phyloP scores from a whole-genome alignment of 2,113 vertebrate genomes.

The Chloroceryle aenea region DNA sequence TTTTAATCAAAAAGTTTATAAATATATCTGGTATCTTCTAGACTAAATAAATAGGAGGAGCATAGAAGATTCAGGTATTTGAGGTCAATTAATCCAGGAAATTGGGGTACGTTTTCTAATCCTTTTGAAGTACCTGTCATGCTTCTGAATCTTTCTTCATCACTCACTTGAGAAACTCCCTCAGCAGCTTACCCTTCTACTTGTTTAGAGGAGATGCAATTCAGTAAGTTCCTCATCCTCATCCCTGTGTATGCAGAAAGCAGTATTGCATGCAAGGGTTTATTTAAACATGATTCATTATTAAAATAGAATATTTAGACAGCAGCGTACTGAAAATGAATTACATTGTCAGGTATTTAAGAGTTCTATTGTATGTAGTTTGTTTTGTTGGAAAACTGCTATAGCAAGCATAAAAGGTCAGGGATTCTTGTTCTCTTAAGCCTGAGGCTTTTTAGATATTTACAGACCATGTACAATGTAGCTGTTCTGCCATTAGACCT shows the following conservation, averaged over 20 bases:
- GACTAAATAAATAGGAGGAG: neutral
- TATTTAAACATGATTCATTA: constrained; percentile 53
- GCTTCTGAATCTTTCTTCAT: neutral
- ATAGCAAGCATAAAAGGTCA: constrained; percentile 69
- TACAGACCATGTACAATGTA: constrained; percentile 40
- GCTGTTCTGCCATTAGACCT: constrained; percentile 32
- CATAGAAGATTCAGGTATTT: neutral
- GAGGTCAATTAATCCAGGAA: neutral
- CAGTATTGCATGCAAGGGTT: neutral
- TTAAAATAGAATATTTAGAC: constrained; percentile 31
- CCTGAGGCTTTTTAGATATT: constrained; percentile 68
- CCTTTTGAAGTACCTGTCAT: neutral
- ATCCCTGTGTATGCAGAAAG: neutral
- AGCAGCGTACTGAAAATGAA: constrained; percentile 1
- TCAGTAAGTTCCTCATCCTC: neutral
- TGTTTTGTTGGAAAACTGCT: constrained; percentile 43
- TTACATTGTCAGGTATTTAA: constrained; percentile 58
- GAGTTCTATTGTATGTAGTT: constrained; percentile 22
- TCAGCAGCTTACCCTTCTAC: neutral
- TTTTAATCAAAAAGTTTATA: neutral
- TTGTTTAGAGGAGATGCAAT: neutral
- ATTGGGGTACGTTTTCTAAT: neutral
- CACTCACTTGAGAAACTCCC: neutral
- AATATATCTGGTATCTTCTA: neutral
- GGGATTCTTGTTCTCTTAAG: constrained; percentile 62